Conservation (phyloP, 2,797 vertebrate genomes). For the Graptemys geographica region DNA sequence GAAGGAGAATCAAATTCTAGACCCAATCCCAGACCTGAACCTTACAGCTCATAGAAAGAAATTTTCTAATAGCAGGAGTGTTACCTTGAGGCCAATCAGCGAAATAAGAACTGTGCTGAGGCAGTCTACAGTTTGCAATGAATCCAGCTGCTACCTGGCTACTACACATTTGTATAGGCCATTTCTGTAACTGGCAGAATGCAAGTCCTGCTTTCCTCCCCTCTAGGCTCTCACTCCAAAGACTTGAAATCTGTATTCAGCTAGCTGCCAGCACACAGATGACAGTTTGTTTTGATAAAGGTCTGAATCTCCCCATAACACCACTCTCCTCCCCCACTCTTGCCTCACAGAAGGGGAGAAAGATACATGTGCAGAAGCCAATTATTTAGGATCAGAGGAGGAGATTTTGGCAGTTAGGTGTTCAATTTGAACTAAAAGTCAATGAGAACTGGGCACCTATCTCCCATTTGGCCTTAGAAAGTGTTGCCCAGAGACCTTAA, state of each 20-base stretch:
- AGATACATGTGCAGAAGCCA: constrained; percentile 27
- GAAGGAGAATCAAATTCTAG: neutral
- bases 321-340: neutral
- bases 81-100: fast-evolving
- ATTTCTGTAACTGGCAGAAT: neutral
- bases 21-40: neutral
- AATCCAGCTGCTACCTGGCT: neutral
- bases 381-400: neutral
- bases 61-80: fast-evolving
- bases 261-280: neutral
- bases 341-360: constrained; percentile 16
- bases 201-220: neutral
- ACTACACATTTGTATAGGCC: neutral
- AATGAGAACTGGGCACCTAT: neutral
- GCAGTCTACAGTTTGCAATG: neutral
- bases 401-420: neutral
- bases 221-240: neutral
- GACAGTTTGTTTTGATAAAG: neutral
- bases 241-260: neutral
- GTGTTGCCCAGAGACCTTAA: neutral
- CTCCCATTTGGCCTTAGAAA: neutral
- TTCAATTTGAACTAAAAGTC: neutral
- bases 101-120: neutral
- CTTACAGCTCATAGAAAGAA: neutral
- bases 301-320: neutral